These are phyloP conservation scores for Kryptopterus vitreolus DNA, from an alignment of 2,797 vertebrate genomes.

Conservation along the genomic window DNA sequence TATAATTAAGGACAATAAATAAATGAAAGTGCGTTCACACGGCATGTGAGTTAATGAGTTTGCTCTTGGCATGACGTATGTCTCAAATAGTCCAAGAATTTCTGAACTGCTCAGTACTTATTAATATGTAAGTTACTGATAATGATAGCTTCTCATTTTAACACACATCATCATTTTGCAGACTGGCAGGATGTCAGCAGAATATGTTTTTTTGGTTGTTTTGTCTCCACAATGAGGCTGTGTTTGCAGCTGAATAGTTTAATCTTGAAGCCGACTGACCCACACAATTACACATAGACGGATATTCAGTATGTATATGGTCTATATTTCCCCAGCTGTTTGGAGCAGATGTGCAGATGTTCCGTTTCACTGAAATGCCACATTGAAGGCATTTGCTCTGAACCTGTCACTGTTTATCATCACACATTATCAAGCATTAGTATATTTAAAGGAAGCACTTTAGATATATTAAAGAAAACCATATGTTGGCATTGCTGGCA, in stretches of 20 bases:
- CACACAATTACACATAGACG: background rate
- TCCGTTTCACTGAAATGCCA: conserved; percentile 4
- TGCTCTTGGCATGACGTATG: background rate
- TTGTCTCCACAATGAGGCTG: background rate
- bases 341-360: background rate
- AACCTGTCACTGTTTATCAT: conserved; percentile 29
- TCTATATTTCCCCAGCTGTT: background rate
- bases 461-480: conserved; percentile 28
- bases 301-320: background rate
- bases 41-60: background rate
- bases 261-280: background rate
- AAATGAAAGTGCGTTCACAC: background rate
- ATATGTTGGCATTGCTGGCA: conserved; percentile 19
- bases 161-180: background rate
- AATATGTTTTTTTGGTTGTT: background rate
- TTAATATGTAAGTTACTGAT: background rate
- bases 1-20: background rate
- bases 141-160: background rate
- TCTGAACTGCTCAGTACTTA: background rate
- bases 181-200: background rate
- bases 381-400: conserved; percentile 20
- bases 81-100: background rate
- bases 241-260: background rate
- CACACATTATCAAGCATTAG: conserved; percentile 1
- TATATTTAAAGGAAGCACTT: conserved; percentile 5